A percentile compares a stretch with the other conserved stretches of the same genome.
Evolutionary conservation across 2,888 invertebrate genomes (phyloP).

Genomic region (Lasioglossum malachurum): DNA sequence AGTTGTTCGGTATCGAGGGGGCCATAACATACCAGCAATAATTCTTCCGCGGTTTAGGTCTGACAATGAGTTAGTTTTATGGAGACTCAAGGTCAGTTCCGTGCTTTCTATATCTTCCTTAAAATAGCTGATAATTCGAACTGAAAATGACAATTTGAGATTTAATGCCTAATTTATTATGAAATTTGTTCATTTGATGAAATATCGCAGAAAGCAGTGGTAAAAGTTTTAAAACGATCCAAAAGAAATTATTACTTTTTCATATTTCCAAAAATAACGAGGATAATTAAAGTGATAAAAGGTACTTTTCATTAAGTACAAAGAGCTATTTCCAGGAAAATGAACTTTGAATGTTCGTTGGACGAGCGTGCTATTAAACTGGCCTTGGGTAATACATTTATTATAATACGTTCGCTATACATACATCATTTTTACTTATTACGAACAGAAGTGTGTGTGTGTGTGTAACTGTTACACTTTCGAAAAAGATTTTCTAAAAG

Average conservation of each 20-base stretch:
- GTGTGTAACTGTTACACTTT: not conserved
- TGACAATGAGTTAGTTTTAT: not conserved
- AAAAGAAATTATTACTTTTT: not conserved
- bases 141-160: not conserved
- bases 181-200: not conserved
- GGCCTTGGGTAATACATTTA: slow-evolving; percentile 6
- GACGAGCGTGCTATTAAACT: not conserved
- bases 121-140: not conserved
- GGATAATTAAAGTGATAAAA: not conserved
- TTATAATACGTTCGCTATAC: not conserved
- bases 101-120: not conserved
- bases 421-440: not conserved
- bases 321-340: not conserved
- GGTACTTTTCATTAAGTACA: slow-evolving; percentile 1
- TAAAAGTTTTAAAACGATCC: too few relatives aligned
- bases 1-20: slow-evolving; percentile 1
- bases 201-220: not conserved
- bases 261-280: not conserved
- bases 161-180: not conserved
- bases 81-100: not conserved
- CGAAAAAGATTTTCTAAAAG: not conserved
- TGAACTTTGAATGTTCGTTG: slow-evolving; percentile 1
- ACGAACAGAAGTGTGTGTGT: not conserved
- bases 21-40: not conserved
- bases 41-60: not conserved